These are phyloP conservation scores for Aspidiotus destructor DNA, from an alignment of 2,888 invertebrate genomes.

Conservation along the genomic window DNA sequence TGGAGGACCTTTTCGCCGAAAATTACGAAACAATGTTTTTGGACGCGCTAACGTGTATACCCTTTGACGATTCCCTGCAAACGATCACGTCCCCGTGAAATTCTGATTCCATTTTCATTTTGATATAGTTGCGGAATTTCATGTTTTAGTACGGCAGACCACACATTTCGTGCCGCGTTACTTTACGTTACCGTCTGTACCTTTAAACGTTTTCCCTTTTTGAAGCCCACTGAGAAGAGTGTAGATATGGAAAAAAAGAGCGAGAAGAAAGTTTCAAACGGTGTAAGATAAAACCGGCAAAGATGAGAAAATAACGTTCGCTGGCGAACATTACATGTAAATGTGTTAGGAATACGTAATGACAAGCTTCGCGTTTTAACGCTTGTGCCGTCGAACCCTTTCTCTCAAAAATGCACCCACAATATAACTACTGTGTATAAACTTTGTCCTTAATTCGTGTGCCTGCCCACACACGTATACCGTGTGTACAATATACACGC, in stretches of 20 bases:
- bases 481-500: neutral
- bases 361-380: constrained; percentile 1
- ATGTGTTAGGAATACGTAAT: constrained; percentile 2
- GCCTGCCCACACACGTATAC: neutral
- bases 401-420: neutral
- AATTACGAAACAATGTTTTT: no score
- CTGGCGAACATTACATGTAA: constrained; percentile 2
- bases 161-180: no score
- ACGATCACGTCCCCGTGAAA: no score
- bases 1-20: no score
- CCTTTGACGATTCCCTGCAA: no score
- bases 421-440: neutral
- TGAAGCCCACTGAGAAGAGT: neutral
- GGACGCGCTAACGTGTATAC: no score
- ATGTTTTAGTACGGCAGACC: no score
- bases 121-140: no score
- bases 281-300: constrained; percentile 4
- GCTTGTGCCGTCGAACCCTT: neutral
- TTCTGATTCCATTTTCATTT: no score
- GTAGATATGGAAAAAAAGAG: neutral
- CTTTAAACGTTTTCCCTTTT: neutral
- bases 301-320: constrained; percentile 4
- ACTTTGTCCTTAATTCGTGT: constrained; percentile 4
- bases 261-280: constrained; percentile 1
- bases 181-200: no score